Conservation (phyloP, 2,113 vertebrate species). For the Baryphthengus martii region DNA sequence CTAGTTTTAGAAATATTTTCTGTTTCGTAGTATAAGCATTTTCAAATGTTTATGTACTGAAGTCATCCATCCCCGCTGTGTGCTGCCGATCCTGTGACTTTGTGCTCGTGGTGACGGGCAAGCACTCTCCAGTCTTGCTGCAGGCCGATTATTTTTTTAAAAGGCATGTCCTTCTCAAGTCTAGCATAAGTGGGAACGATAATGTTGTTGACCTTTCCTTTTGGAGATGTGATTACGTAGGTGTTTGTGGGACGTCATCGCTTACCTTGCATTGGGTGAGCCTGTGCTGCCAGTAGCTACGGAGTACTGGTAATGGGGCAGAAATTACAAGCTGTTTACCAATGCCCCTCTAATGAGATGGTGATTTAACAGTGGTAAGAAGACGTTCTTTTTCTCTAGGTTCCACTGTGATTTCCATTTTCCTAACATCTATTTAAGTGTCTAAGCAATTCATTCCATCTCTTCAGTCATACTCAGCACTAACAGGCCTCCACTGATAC, state of each 20-base stretch:
- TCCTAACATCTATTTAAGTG: neutral
- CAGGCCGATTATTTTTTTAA: neutral
- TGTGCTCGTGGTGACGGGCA: fast-evolving
- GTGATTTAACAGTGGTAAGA: fast-evolving
- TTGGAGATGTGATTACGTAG: neutral
- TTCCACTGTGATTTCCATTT: neutral
- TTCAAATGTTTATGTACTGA: neutral
- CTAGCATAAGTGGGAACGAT: neutral
- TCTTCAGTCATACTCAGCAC: neutral
- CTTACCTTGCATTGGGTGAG: neutral
- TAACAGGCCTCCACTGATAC: neutral
- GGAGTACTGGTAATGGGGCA: neutral
- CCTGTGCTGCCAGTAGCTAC: neutral
- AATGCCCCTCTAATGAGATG: neutral
- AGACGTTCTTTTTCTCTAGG: neutral
- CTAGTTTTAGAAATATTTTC: neutral
- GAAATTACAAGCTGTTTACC: neutral
- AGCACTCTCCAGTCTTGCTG: neutral
- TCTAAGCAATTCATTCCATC: neutral
- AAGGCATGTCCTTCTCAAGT: neutral
- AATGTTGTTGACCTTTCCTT: neutral
- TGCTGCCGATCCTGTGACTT: neutral
- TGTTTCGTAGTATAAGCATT: neutral
- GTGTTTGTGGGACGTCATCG: neutral
- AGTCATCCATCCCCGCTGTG: neutral